phyloP scores from a whole-genome alignment of 2,113 vertebrate genomes.

The Trachemys scripta region DNA sequence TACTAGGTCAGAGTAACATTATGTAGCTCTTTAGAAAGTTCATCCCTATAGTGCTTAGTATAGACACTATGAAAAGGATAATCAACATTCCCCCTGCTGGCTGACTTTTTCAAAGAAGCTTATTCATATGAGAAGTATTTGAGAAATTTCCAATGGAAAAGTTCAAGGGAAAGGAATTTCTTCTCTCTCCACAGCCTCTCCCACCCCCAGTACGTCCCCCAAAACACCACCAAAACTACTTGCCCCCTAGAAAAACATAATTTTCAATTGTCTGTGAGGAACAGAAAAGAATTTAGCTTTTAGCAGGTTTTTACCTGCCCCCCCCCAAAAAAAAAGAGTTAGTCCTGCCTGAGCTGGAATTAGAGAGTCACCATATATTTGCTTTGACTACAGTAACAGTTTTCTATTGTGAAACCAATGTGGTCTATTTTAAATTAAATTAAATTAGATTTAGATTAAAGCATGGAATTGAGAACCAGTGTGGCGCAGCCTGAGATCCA shows the following conservation, averaged over 20 bases:
- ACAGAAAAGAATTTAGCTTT: background rate
- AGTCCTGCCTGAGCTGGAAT: background rate
- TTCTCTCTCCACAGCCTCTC: background rate
- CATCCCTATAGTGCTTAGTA: background rate
- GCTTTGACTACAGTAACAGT: too few relatives aligned
- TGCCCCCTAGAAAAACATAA: background rate
- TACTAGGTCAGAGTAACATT: background rate
- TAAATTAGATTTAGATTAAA: background rate
- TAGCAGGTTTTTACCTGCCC: background rate
- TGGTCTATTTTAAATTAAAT: background rate
- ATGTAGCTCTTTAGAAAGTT: background rate
- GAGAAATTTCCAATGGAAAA: background rate
- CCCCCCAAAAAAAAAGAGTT: too few relatives aligned
- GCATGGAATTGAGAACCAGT: background rate
- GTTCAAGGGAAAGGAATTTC: background rate
- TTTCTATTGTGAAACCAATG: background rate
- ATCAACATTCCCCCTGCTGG: background rate
- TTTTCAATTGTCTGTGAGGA: background rate
- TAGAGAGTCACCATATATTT: background rate
- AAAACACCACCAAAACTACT: background rate
- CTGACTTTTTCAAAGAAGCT: background rate
- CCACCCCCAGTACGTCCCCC: background rate
- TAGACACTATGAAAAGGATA: background rate
- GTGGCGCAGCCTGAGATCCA: background rate
- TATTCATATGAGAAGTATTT: background rate